phyloP scores from a whole-genome alignment of 2,113 vertebrate species.

The Stomatorhinus ivindoensis region DNA sequence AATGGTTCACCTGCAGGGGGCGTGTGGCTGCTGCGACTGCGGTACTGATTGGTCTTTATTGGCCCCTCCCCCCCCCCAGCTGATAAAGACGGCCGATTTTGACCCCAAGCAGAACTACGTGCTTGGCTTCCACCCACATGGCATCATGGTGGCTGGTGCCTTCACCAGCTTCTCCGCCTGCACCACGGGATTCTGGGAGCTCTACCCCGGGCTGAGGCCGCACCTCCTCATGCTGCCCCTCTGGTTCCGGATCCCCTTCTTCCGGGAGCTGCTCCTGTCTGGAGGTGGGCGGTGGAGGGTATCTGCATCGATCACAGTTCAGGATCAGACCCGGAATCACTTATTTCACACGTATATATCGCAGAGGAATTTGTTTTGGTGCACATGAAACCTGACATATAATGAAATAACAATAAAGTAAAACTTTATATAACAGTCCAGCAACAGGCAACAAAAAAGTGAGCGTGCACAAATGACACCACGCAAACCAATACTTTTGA shows the following conservation, averaged over 20 bases:
- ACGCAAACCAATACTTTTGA: no score
- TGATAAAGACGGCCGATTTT: constrained; percentile 80
- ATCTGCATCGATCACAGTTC: no score
- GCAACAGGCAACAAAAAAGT: no score
- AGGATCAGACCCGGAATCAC: neutral
- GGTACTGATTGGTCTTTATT: no score
- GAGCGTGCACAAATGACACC: no score
- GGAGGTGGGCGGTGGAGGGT: constrained; percentile 60
- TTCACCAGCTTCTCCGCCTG: constrained; percentile 82
- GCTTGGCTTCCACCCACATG: constrained; percentile 83
- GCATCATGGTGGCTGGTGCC: constrained; percentile 74
- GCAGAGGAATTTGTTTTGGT: neutral
- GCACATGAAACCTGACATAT: no score
- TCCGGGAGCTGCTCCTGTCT: constrained; percentile 81
- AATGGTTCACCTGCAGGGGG: neutral
- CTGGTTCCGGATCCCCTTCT: constrained; percentile 82
- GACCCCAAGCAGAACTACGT: constrained; percentile 80
- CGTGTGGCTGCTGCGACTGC: neutral
- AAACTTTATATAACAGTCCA: no score
- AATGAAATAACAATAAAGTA: no score
- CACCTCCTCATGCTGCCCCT: constrained; percentile 78
- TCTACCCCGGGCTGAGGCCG: constrained; percentile 71
- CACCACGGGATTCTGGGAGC: constrained; percentile 61
- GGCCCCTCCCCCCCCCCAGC: constrained; percentile 48
- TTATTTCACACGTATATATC: neutral